phyloP scores from a whole-genome alignment of 2,113 vertebrate species.

The Solenodon paradoxus region DNA sequence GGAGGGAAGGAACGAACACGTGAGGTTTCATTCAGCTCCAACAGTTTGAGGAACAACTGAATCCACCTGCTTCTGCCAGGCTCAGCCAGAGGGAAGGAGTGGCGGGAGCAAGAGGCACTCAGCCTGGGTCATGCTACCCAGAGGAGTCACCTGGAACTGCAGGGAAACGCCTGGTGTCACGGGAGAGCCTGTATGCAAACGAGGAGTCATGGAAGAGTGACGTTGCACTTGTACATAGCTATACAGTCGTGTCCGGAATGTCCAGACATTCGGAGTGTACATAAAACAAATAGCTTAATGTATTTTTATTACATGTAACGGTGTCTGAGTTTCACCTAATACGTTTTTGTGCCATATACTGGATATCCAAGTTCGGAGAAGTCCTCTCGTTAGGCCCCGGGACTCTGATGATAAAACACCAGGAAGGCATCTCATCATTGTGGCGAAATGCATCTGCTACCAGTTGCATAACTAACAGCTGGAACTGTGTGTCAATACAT shows the following conservation, averaged over 20 bases:
- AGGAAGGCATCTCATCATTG: constrained; percentile 32
- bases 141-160: constrained; percentile 19
- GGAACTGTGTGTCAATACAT: neutral
- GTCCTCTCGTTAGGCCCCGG: neutral
- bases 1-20: neutral
- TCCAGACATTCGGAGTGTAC: constrained; percentile 71
- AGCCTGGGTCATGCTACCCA: neutral
- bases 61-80: constrained; percentile 48
- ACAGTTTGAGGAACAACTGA: neutral
- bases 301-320: constrained; percentile 80
- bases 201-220: constrained; percentile 26
- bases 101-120: neutral
- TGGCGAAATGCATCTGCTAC: constrained; percentile 59
- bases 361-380: constrained; percentile 69
- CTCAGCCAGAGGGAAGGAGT: neutral
- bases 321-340: constrained; percentile 75
- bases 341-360: constrained; percentile 70
- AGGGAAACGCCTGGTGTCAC: constrained; percentile 30
- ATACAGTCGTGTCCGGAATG: constrained; percentile 66
- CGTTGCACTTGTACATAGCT: constrained; percentile 80
- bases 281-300: constrained; percentile 75
- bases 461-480: neutral
- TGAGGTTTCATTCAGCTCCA: constrained; percentile 33
- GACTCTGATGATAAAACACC: constrained; percentile 22
- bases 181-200: constrained; percentile 74